A percentile compares a stretch with the other conserved stretches of the same genome.
Conservation (phyloP, 2,113 vertebrate species). For the Rhinolophus ferrumequinum region DNA sequence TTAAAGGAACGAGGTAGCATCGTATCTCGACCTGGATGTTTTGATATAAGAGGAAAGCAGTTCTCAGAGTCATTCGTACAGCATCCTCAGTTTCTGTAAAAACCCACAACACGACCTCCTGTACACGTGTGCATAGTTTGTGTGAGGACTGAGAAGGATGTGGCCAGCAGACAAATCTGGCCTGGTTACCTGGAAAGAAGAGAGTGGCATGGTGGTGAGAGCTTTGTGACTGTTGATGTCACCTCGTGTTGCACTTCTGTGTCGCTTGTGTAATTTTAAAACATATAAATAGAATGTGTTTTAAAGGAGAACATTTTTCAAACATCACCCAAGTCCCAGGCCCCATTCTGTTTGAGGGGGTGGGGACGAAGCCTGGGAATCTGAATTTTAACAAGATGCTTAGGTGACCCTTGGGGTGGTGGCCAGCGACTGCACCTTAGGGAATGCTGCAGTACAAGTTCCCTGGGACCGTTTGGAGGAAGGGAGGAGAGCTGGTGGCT, state of each 20-base stretch:
- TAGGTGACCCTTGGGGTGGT: not conserved
- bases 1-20: not conserved
- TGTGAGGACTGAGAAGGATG: not conserved
- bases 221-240: no score
- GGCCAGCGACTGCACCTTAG: no score
- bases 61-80: not conserved
- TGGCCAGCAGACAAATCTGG: not conserved
- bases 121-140: not conserved
- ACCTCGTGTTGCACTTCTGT: not conserved
- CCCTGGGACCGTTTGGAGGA: not conserved
- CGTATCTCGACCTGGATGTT: no score
- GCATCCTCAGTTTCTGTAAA: not conserved
- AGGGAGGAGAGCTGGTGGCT: not conserved
- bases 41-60: not conserved
- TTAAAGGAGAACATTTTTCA: not conserved
- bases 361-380: not conserved
- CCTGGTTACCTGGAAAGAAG: not conserved
- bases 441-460: rapidly evolving
- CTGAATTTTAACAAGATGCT: not conserved
- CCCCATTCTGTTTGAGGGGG: not conserved
- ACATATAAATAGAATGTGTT: not conserved
- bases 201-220: not conserved
- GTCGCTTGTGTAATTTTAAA: not conserved
- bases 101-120: not conserved
- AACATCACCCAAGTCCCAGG: not conserved